A percentile compares a stretch with the other conserved stretches of the same genome.
phyloP scores from a whole-genome alignment of 2,113 vertebrate genomes.

The Chlamydotis undulata region DNA sequence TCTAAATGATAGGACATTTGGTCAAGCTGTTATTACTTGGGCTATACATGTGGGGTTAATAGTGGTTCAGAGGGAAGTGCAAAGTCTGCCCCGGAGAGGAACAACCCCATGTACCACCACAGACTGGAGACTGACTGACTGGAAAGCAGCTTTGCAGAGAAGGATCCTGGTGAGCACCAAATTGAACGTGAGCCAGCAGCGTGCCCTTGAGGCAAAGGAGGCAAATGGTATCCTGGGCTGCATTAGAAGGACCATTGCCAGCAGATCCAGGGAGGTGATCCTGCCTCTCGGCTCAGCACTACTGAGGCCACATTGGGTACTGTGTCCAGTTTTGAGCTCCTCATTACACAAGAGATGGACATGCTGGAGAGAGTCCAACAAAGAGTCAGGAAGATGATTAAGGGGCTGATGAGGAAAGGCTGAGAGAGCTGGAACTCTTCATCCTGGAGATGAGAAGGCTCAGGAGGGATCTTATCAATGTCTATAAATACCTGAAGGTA shows the following conservation, averaged over 20 bases:
- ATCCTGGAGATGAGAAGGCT: background rate
- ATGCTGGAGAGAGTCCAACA: background rate
- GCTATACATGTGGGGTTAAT: background rate
- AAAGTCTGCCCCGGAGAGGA: background rate
- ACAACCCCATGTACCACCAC: background rate
- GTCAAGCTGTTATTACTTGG: background rate
- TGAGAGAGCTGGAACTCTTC: background rate
- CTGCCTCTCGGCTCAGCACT: background rate
- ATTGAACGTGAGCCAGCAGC: accelerated
- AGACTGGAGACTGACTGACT: background rate
- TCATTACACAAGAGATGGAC: background rate
- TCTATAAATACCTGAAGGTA: background rate
- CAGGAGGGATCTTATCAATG: background rate
- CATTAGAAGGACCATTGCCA: background rate
- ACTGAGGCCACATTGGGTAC: background rate
- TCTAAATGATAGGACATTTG: background rate
- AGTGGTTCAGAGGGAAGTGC: background rate
- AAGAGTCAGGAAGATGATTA: background rate
- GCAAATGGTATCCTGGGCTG: background rate
- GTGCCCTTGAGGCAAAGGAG: background rate
- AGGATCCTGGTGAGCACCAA: background rate
- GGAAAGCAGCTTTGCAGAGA: background rate
- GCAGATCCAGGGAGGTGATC: background rate
- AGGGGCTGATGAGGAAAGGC: background rate
- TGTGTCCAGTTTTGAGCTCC: background rate